Evolutionary conservation across 2,888 invertebrate genomes (phyloP), one percentile per base, ranked within the genome.

Genomic region (Protophormia terraenovae): DNA sequence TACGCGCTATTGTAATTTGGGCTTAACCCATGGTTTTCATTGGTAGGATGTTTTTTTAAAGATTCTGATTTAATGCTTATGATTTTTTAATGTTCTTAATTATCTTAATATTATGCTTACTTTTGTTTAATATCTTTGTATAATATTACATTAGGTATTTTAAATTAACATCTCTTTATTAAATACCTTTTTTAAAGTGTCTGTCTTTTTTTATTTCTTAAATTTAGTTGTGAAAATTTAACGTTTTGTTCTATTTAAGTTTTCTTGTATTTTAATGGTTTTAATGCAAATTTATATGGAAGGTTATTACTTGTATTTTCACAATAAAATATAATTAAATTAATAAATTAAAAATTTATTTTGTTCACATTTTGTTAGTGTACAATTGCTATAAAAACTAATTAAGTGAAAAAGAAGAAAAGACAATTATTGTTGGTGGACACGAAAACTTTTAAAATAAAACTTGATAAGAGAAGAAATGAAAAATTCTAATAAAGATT

Each of bases 281-380:
- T n/a, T 27, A 24, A 35, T 58, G 38, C 50, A 58, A 45, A 45
- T 58, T 29, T 41, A 29, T 58, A 45, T 58, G 19, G 14, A 19
- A 58, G 45, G n/a, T 55, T 55, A 72, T 45, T 10, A 22, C 41
- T 58, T 72, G 58, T 72, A 53, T 45, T 58, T 45, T 58, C 14
- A 71, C 19, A 41, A 55, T 14, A 45, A 41, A 72, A 41, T 32
- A 41, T 55, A 45, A 72, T 72, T 45, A 32, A 73, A 60, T 32
- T 35, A 60, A 47, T 24, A 14, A 60, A 73, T 5, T 47, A 38
- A 60, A 24, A 73, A 73, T 14, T 47, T 58, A 47, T 60, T 29
- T 60, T 73, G 73, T 60, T 73, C 22, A 29, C 72, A 60, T 60
- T 16, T 3, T 22, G 1, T 50, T 58, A 10, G 38, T 47, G 10